Evolutionary conservation across 2,797 vertebrate genomes (phyloP).

Genomic region (Dryobates pubescens): DNA sequence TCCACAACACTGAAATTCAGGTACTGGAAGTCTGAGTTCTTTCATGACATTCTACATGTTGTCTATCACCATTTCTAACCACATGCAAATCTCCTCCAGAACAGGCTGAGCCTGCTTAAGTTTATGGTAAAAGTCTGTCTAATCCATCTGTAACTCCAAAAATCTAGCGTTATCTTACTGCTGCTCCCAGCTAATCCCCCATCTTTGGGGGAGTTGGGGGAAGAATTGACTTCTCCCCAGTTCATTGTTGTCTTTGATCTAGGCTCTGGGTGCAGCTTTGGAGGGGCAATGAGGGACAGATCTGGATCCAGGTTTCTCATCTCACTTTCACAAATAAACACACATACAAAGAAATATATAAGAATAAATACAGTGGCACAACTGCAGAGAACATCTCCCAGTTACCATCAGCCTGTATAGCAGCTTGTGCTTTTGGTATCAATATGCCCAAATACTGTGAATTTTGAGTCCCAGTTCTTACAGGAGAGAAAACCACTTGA

Average conservation of each 20-base stretch:
- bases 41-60: neutral
- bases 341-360: neutral
- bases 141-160: neutral
- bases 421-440: neutral
- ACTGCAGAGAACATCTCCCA: neutral
- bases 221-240: neutral
- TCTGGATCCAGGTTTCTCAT: neutral
- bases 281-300: neutral
- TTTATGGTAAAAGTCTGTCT: neutral
- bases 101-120: neutral
- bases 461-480: neutral
- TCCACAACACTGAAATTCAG: neutral
- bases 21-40: neutral
- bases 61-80: neutral
- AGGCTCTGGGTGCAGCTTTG: neutral
- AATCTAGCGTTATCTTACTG: neutral
- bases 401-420: neutral
- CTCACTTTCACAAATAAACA: neutral
- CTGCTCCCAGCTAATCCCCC: accelerated
- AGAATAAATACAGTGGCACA: neutral
- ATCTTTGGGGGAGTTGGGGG: neutral
- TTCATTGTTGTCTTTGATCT: neutral
- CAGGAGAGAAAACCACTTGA: neutral
- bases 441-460: neutral
- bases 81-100: neutral